Base-by-base conservation (phyloP, 2,888 invertebrate species). In the Tenthredo distinguenda region DNA sequence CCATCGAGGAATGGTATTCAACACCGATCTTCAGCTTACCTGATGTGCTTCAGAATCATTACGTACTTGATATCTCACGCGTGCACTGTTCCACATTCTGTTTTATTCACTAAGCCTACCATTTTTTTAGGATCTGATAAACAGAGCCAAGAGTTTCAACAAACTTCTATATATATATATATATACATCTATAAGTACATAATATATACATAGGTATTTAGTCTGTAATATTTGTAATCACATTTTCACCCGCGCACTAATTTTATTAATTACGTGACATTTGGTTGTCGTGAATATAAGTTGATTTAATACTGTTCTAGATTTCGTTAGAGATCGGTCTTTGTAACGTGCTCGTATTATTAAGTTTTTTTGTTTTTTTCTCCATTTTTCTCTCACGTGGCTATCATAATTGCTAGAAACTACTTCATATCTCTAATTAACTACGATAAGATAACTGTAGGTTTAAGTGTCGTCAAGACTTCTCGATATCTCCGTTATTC, bases 401-500 rank as follows among this genome's bases (percentile, higher is more conserved):
- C 1, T 12, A 26, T 62, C 26, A 12, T 26, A 12, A 62, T 62
- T 26, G 21, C 26, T 62, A 3, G 21, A 62, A 18, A 34, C 43
- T n/a, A 26, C 40, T 18, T 74, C 21, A 43, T 74, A 71, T 76
- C 26, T 55, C 18, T 31, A 50, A 37, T 79, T 31, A 37, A 47
- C 50, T 12, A 55, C 34, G 55, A 50, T 77, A 50, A 55, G 26
- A 77, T 55, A 34, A 55, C 77, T 31, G 68, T 21, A 34, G 68
- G 18, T 10, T 31, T 9, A 31, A 34, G n/a, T 62, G 47, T 83
- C 47, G 47, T 83, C 68, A 68, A 83, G 68, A 83, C 15, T 83
- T 83, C 5, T 83, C 83, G 31, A 83, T 26, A 62, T 83, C 85
- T 84, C 85, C 71, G 71, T 83, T 84, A 34, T 77, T 81, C 86